Evolutionary conservation across 2,888 invertebrate species (phyloP), one percentile per base, ranked within the genome.

Genomic region (Ditylenchus weischeri): DNA sequence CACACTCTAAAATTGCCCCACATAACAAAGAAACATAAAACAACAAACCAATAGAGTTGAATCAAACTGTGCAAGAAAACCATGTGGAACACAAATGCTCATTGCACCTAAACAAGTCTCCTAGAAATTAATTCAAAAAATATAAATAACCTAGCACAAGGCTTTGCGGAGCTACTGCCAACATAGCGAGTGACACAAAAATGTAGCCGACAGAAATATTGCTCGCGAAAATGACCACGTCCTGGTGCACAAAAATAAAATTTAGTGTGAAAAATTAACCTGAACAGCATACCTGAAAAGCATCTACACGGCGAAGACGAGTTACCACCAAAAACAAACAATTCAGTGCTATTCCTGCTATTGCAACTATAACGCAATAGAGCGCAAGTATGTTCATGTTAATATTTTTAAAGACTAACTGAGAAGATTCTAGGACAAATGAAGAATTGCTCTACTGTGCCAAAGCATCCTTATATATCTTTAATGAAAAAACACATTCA

Each of bases 201-300:
- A 76, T 76, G 48, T 74, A 77, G 21, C 66, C 74, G 6, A 76
- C 50, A 23, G 76, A 59, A 49, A 74, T 77, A 61, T 75, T 76
- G 18, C 70, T 59, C 59, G 76, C 57, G 62, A 74, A 74, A 19
- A 74, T 50, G 8, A 77, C 58, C 21, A 74, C 69, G 65, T 74
- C 74, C 74, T 74, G 5, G 2, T 50, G 6, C 18, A 50, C 50
- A 50, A 50, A 50, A 50, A 21, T 50, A 19, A 5, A 5, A 2
- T 50, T 19, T 50, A 6, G 50, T 19, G 21, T 18, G 21, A 50
- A 50, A 19, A 18, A 18, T 21, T 50, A 6, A 64, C 36, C n/a
- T n/a, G 19, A 35, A 51, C 1, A 57, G 59, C 51, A 38, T 29
- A 71, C 74, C 51, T 71, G 74, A 71, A 74, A 62, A 15, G 75